Conservation (phyloP, 2,797 vertebrate genomes). For the Astyanax mexicanus region DNA sequence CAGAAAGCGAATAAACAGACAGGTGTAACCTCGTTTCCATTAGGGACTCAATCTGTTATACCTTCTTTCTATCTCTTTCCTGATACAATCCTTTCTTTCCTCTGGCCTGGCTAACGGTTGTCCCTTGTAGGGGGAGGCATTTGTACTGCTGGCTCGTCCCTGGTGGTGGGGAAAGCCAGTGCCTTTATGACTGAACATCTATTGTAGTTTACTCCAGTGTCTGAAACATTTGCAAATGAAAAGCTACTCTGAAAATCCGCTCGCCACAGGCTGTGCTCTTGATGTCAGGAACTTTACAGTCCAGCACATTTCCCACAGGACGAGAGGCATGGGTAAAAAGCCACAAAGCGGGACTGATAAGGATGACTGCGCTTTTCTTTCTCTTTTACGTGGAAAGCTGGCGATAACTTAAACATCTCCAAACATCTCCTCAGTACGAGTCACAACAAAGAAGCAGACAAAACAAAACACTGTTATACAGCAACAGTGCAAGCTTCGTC, state of each 20-base stretch:
- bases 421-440: background rate
- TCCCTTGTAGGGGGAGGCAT: background rate
- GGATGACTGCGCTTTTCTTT: background rate
- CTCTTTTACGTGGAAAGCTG: background rate
- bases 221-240: slow-evolving; percentile 43
- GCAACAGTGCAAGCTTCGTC: too few species aligned
- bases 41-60: background rate
- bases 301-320: slow-evolving; percentile 20
- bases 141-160: background rate
- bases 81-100: background rate
- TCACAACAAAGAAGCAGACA: background rate
- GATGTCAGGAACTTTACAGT: slow-evolving; percentile 21
- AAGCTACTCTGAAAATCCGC: slow-evolving; percentile 25
- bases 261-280: slow-evolving; percentile 25
- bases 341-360: background rate
- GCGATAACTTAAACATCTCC: background rate
- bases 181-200: slow-evolving; percentile 32
- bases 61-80: background rate
- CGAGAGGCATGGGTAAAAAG: slow-evolving; percentile 5
- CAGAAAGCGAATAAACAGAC: slow-evolving; percentile 26
- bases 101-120: background rate
- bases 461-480: background rate
- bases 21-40: slow-evolving; percentile 38
- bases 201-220: slow-evolving; percentile 34
- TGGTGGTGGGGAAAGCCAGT: background rate